Evolutionary conservation across 2,888 invertebrate genomes (phyloP), one percentile per base, ranked within the genome.

Genomic region (Aplocera efformata): DNA sequence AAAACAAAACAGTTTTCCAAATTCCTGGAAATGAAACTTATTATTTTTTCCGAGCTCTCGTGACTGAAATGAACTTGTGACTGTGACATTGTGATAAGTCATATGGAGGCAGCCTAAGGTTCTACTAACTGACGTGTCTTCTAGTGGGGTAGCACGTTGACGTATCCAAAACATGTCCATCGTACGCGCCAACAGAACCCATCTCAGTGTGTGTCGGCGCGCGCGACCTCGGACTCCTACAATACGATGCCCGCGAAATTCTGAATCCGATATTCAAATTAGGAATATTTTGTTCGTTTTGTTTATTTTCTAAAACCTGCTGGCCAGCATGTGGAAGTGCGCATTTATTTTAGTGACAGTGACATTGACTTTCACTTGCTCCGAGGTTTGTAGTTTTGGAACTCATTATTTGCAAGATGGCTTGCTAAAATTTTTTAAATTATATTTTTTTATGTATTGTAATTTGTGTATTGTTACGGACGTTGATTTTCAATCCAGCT

Each of bases 191-290:
- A 53, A 51, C 52, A 45, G 48, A 55, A 54, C 67, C 64, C 71
- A 73, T 76, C 78, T 81, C 82, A 82, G 83, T 82, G 69, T 73
- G 72, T 64, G 74, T 67, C 60, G 60, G 70, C 64, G 69, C 71
- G 54, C 71, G 76, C 70, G 76, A 43, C 44, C 72, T 79, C 74
- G 72, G 72, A 69, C 72, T 67, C 64, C 65, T 61, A 50, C 64
- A 62, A 57, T 59, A 69, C 61, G 63, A 79, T 78, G 78, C 66
- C 76, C 72, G 78, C 76, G 67, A 75, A 72, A 68, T 66, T 76
- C 60, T 73, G 63, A 75, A 69, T 69, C 64, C 49, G 51, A 72
- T 64, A 66, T 68, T 67, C 56, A 44, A 65, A 60, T 61, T 63
- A 32, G 31, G 34, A 45, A 33, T 50, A 50, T 54, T 56, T 50